Base-by-base conservation (phyloP, 1,140 invertebrate genomes). In the Drosophila orena region DNA sequence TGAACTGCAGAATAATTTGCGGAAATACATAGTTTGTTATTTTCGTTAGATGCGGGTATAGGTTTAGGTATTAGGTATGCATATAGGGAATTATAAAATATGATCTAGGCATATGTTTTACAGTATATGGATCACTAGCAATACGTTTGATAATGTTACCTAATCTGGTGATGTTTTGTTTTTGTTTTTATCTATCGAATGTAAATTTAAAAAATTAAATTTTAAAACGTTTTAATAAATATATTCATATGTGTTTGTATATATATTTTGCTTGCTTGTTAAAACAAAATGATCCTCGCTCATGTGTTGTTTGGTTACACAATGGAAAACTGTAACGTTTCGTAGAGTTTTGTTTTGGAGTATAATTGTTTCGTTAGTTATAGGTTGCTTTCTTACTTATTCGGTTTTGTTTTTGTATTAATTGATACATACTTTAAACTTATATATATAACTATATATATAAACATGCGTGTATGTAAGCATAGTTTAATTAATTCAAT, bases 401-500 rank as follows among this genome's bases (percentile, higher is more conserved):
- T 30, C 30, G 7, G 7, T 30, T 30, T 64, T 20, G 15, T 34
- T 62, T 38, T 69, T 64, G 75, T 68, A 86, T 78, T 86, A 75
- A 86, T 81, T 66, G 50, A 81, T 79, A 70, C 81, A 77, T 85
- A 85, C 75, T 44, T 83, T 83, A 61, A 81, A 60, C 81, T 86
- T 86, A 83, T 76, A 71, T 72, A 53, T 73, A 55, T 40, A 73
- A 54, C 43, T 73, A 61, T 73, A 60, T 73, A 73, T 72, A 74
- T 43, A 43, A 75, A 75, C 59, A 44, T 74, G 58, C 43, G 58
- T 64, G 52, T 75, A 75, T 75, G 72, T 37, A 75, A 75, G 72
- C 72, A 79, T 83, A 88, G 83, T 86, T 72, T 86, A 83, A 65
- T 86, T 86, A 81, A 88, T 88, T 86, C 61, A 86, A 88, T 81